Base-by-base conservation (phyloP, 2,113 vertebrate species). In the Alectura lathami region DNA sequence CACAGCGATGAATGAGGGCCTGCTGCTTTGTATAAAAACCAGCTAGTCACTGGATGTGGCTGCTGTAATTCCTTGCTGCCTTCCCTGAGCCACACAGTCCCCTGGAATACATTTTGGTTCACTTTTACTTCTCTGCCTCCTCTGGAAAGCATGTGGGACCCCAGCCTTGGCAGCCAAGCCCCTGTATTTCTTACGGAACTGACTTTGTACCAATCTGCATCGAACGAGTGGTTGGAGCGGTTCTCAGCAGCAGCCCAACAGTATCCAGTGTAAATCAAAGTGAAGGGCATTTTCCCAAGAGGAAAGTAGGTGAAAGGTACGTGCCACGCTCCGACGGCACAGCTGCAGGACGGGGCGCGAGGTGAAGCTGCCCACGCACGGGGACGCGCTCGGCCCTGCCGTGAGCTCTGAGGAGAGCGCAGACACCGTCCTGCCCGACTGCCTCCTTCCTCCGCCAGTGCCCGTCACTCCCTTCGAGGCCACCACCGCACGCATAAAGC, bases 401-500 rank as follows among this genome's bases (percentile, higher is more conserved):
- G 57, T 47, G 53, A 36, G 88, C 22, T 63, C 54, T 14, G 16
- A 10, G 2, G 5, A 42, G 47, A 24, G 9, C 3, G 13, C 40
- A 42, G n/a, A n/a, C n/a, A n/a, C n/a, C n/a, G n/a, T n/a, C n/a
- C n/a, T n/a, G n/a, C n/a, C n/a, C n/a, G n/a, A n/a, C n/a, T n/a
- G n/a, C 30, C 57, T 67, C 36, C 32, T 42, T 78, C 42, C 42
- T 42, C 29, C 30, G 53, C 5, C 36, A 10, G 7, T 0, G 3
- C 48, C 20, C 3, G 0, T 3, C 2, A 11, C 20, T 64, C 62
- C 73, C 68, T 50, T 11, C 30, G 17, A 20, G 27, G 47, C 24
- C 56, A 48, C 14, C 50, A 7, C 14, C 17, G 47, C 6, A 5
- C 0, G 0, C 0, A 0, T 0, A 2, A 8, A 66, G 1, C 13